Conservation (phyloP, 2,888 invertebrate genomes). For the Siphonodentalium dalli region DNA sequence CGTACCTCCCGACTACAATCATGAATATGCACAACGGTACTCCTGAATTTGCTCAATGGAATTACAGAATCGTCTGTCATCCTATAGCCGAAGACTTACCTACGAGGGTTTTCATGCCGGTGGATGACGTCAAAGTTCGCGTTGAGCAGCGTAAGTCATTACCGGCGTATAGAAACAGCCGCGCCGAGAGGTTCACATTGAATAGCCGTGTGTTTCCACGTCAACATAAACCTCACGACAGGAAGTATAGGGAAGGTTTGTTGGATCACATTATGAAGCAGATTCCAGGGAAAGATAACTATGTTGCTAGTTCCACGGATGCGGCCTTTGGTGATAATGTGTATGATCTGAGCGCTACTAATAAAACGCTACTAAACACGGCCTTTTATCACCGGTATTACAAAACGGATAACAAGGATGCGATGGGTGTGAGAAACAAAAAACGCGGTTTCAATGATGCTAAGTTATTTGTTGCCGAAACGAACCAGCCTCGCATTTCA, state of each 20-base stretch:
- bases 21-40: conserved; percentile 32
- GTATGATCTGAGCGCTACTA: neutral
- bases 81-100: conserved; percentile 32
- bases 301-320: conserved; percentile 30
- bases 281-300: conserved; percentile 46
- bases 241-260: conserved; percentile 12
- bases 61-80: conserved; percentile 45
- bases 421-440: conserved; percentile 25
- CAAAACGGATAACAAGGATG: conserved; percentile 25
- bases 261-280: conserved; percentile 40
- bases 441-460: conserved; percentile 33
- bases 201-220: neutral
- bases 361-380: conserved; percentile 27
- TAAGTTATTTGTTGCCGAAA: conserved; percentile 41
- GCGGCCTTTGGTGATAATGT: conserved; percentile 22
- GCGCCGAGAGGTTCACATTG: conserved; percentile 29
- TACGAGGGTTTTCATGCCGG: conserved; percentile 28
- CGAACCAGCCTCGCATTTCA: conserved; percentile 37
- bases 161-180: conserved; percentile 9
- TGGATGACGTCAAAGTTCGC: conserved; percentile 43
- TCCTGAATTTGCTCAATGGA: conserved; percentile 36
- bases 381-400: conserved; percentile 39
- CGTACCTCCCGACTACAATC: conserved; percentile 51
- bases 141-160: conserved; percentile 23
- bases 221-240: neutral